phyloP scores from a whole-genome alignment of 2,797 vertebrate genomes.

The Ambastaia sidthimunki region DNA sequence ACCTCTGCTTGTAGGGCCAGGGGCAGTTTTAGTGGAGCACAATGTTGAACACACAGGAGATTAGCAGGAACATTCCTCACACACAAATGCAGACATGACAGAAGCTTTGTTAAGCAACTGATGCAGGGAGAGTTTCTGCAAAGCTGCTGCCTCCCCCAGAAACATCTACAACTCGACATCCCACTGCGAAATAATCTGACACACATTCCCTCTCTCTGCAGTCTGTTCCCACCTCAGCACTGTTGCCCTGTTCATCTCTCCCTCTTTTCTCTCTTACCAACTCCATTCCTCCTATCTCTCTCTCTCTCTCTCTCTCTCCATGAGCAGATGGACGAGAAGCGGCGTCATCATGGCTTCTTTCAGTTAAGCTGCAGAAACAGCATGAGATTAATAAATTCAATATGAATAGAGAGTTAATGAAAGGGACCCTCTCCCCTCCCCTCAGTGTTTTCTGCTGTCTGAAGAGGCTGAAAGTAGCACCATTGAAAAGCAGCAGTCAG shows the following conservation, averaged over 20 bases:
- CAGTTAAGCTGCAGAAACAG: conserved; percentile 68
- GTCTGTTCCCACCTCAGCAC: conserved; percentile 71
- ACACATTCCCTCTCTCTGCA: conserved; percentile 70
- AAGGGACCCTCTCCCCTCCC: conserved; percentile 65
- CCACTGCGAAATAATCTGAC: conserved; percentile 77
- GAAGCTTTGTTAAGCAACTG: conserved; percentile 76
- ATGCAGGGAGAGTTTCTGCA: conserved; percentile 76
- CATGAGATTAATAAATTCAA: conserved; percentile 81
- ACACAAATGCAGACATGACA: conserved; percentile 69
- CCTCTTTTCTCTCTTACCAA: conserved; percentile 46
- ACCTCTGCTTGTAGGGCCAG: conserved; percentile 21
- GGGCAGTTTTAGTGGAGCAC: conserved; percentile 62
- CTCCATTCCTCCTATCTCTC: conserved; percentile 32
- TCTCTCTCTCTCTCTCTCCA: conserved; percentile 63
- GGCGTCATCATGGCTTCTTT: conserved; percentile 67
- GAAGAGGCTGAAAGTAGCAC: conserved; percentile 62
- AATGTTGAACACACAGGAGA: conserved; percentile 58
- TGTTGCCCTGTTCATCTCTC: conserved; percentile 30
- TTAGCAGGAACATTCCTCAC: conserved; percentile 71
- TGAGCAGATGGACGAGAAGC: conserved; percentile 78
- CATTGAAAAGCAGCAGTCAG: conserved; percentile 59
- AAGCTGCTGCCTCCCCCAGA: conserved; percentile 69
- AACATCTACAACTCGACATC: conserved; percentile 67
- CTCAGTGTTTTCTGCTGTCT: conserved; percentile 62
- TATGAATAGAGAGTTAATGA: conserved; percentile 79